Evolutionary conservation across 2,888 invertebrate species (phyloP), one percentile per base, ranked within the genome.

Genomic region (Limnephilus auricula): DNA sequence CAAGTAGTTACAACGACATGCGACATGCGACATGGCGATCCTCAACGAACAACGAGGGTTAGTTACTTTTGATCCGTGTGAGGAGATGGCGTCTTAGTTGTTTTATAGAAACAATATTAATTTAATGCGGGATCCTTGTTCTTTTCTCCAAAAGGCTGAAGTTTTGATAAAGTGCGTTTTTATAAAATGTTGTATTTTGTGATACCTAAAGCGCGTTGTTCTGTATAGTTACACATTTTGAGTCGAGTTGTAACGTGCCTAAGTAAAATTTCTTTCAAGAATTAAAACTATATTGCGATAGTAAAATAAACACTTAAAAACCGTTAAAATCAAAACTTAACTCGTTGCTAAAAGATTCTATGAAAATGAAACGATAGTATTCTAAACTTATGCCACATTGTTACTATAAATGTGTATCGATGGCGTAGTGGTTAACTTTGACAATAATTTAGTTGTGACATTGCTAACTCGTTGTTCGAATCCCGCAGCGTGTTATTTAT

Each of bases 81-180:
- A n/a, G n/a, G 91, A 89, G 78, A 91, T 92, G 92, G 82, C 90
- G 85, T 86, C 90, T 79, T 90, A 37, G 34, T 85, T 30, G 85
- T 65, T 65, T 65, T 65, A 65, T 65, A 9, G 65, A 25, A 65
- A 65, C n/a, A 65, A 65, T 25, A 65, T n/a, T n/a, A 65, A 1
- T 65, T 65, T 65, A 6, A 65, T n/a, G n/a, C 65, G 25, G 65
- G 65, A 65, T n/a, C n/a, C 65, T 65, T n/a, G 65, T 65, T 25
- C 4, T 65, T 65, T 65, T 25, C 65, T 25, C 65, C n/a, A 25
- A 65, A 25, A 65, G 65, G n/a, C 65, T 65, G 18, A 65, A 25
- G 65, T n/a, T 65, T 65, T 25, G 2, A 65, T 65, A 65, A 65
- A 25, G 25, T 9, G 25, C 9, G 9, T 65, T 65, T 0, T 50